Conservation (phyloP, 2,888 invertebrate genomes). For the Heteromurus nitidus region DNA sequence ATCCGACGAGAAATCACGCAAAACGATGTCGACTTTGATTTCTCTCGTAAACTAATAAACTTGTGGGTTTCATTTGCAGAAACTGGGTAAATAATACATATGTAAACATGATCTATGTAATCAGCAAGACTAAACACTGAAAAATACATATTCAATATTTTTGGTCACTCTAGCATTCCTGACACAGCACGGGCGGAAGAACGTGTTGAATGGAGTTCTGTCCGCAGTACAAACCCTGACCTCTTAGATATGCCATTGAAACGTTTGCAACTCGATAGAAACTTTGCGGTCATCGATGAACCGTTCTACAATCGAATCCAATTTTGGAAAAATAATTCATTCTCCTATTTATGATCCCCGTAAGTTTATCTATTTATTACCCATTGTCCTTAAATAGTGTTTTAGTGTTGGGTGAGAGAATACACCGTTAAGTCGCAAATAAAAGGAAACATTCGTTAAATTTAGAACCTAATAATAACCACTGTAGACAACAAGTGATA, state of each 20-base stretch:
- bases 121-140: neutral
- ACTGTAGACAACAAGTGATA: too few relatives aligned
- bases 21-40: conserved; percentile 64
- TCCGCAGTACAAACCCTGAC: conserved; percentile 13
- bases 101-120: neutral
- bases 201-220: conserved; percentile 36
- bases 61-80: conserved; percentile 65
- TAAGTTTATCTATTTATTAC: too few relatives aligned
- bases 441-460: too few relatives aligned
- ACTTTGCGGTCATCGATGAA: conserved; percentile 64
- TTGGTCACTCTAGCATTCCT: conserved; percentile 32
- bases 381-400: too few relatives aligned
- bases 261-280: conserved; percentile 58
- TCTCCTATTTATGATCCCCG: conserved; percentile 58
- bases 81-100: conserved; percentile 50
- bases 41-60: conserved; percentile 60
- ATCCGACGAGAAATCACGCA: conserved; percentile 51
- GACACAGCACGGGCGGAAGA: conserved; percentile 31
- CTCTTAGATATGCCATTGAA: conserved; percentile 48
- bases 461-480: too few relatives aligned
- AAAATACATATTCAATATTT: too few relatives aligned
- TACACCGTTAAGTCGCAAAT: too few relatives aligned
- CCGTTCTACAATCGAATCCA: conserved; percentile 67
- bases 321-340: conserved; percentile 68
- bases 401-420: too few relatives aligned